Base-by-base conservation (phyloP, 1,140 invertebrate genomes). In the Plectrocnemia conspersa region DNA sequence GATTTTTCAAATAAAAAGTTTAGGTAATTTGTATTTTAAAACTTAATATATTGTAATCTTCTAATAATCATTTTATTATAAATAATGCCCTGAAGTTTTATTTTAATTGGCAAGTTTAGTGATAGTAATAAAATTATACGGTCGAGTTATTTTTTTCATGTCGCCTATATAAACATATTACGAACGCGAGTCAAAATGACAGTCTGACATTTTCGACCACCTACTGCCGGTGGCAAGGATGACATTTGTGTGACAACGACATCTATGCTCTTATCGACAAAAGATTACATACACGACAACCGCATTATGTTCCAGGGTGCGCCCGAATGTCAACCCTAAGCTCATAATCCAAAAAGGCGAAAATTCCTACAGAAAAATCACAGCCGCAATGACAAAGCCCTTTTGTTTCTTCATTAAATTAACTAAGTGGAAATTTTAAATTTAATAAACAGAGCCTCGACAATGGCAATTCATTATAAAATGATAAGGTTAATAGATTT, bases 181-280 rank as follows among this genome's bases (percentile, higher is more conserved):
- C 45, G 10, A 19, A 10, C 32, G 54, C 58, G 52, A 52, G 10
- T 13, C 18, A 24, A 40, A 45, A 5, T 55, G 58, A 56, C 58
- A 56, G 50, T 10, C 19, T 50, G 58, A 59, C 58, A 59, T 56
- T 50, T 55, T 50, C 23, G 58, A 47, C 58, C 58, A 59, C 58
- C 58, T 56, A 59, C 23, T 46, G 22, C 15, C 52, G 25, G 56
- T 49, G 53, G 52, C 44, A 35, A 24, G 33, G 19, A 41, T 56
- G 58, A 59, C 58, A 59, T 56, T 56, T 41, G 53, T 48, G 53
- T 56, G 58, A 59, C 58, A 55, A 23, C 45, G 36, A 49, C 56
- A 59, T 53, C 52, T 40, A 36, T 50, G 24, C 23, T 36, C 35
- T 48, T 59, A 59, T 59, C 56, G 52, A 50, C 56, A 47, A 54